Evolutionary conservation across 2,797 vertebrate genomes (phyloP), one percentile per base, ranked within the genome.

Genomic region (Rhinichthys osculus): DNA sequence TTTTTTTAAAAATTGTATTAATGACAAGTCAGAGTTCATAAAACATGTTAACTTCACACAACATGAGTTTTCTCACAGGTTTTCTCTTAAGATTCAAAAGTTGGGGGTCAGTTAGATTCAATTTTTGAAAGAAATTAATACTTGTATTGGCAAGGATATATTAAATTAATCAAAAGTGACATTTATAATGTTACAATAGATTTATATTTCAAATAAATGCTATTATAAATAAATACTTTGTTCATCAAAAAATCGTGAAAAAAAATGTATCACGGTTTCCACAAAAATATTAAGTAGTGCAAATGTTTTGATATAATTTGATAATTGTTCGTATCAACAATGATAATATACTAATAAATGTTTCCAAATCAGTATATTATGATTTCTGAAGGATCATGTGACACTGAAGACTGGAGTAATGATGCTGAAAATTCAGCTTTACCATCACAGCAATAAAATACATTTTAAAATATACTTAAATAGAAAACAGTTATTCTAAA

Each of bases 11-110:
- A 35, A 4, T 0, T 35, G 21, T 33, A 52, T 42, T 40, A 38
- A 9, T 4, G 14, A 38, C 17, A 11, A 6, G 1, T 40, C 69
- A 71, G 23, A 52, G 59, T 50, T 81, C 64, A 54, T n/a, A 38
- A 8, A 44, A 30, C 47, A 70, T 81, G 33, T 67, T 64, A 79
- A 13, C n/a, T 17, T 38, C 35, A 40, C 33, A 40, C 67, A 50
- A 50, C 72, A 72, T 66, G 7, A 66, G 27, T 7, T 72, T 72
- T 72, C 40, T 40, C 21, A 16, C 27, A 27, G 30, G n/a, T 62
- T 62, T 69, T n/a, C 71, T n/a, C 50, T 59, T 59, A n/a, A 23
- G 57, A 54, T 70, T 69, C 44, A 69, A 81, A 81, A 30, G 57
- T 79, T 79, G 62, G 77, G 27, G 77, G 77, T 79, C 77, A 64